Evolutionary conservation across 2,888 invertebrate species (phyloP), one percentile per base, ranked within the genome.

Genomic region (Philereme transversata): DNA sequence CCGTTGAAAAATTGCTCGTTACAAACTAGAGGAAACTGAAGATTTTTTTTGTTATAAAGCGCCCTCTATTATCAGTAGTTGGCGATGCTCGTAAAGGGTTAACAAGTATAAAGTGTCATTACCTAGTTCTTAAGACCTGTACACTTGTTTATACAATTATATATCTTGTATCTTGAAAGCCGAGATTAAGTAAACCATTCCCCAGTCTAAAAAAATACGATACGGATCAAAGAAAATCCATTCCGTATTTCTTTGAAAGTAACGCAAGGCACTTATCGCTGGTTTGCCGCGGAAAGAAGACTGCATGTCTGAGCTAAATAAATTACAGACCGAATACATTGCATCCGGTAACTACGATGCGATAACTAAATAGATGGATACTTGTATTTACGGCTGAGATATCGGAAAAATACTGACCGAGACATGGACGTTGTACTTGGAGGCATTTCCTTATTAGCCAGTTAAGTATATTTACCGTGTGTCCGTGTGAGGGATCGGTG

Each of bases 281-380:
- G 10, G 51, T 46, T 51, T 10, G 49, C 51, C 11, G 52, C 44
- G 51, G 56, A 58, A 64, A 68, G 58, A 60, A 53, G 57, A 52
- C 58, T 59, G 59, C 58, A 54, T 66, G 63, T 65, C 64, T 60
- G 57, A 41, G 36, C 60, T 55, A 51, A 67, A 65, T 71, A 71
- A 69, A 69, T 68, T 65, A 51, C 56, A 54, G 47, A 22, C 44
- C 49, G 58, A 57, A 48, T 54, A 60, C 58, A 61, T 59, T 53
- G 61, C 55, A 45, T 65, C 64, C 62, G 53, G 67, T 64, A 67
- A 64, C 54, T 38, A 36, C 36, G 47, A 49, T 53, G 48, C 57
- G 57, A 64, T 57, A 60, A 60, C 53, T 47, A 62, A 56, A 60
- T 60, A 59, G 54, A 56, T 55, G 52, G 40, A 36, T 43, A 51